phyloP scores from a whole-genome alignment of 1,140 invertebrate genomes.

The Orchestia grillus region DNA sequence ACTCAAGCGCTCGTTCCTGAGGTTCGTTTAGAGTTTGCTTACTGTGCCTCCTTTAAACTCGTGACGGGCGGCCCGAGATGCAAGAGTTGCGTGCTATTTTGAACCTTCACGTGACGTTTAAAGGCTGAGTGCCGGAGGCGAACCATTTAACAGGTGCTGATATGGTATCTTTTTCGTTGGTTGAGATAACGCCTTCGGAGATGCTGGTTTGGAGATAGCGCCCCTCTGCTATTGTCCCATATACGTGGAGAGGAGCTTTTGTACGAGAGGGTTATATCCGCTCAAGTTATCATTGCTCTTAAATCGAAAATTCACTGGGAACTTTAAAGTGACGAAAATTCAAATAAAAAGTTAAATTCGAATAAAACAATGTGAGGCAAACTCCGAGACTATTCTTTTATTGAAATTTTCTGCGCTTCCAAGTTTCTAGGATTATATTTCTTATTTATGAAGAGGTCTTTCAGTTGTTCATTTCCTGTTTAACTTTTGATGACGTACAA shows the following conservation, averaged over 20 bases:
- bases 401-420: no score
- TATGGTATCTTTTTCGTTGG: background rate
- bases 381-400: no score
- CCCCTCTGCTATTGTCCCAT: background rate
- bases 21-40: background rate
- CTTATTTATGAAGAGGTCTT: no score
- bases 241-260: background rate
- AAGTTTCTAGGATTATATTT: no score
- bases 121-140: background rate
- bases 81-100: background rate
- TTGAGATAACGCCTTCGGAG: background rate
- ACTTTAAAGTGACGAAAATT: no score
- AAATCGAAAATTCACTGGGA: no score
- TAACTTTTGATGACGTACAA: no score
- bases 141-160: background rate
- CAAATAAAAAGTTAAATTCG: no score
- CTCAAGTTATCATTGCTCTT: no score
- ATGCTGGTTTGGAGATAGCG: background rate
- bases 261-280: background rate
- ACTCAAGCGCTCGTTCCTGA: background rate
- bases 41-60: background rate
- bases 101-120: background rate
- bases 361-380: no score
- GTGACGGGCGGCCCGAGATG: background rate
- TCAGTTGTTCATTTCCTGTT: no score